phyloP scores from a whole-genome alignment of 2,113 vertebrate species.

The Diphyllodes magnificus region DNA sequence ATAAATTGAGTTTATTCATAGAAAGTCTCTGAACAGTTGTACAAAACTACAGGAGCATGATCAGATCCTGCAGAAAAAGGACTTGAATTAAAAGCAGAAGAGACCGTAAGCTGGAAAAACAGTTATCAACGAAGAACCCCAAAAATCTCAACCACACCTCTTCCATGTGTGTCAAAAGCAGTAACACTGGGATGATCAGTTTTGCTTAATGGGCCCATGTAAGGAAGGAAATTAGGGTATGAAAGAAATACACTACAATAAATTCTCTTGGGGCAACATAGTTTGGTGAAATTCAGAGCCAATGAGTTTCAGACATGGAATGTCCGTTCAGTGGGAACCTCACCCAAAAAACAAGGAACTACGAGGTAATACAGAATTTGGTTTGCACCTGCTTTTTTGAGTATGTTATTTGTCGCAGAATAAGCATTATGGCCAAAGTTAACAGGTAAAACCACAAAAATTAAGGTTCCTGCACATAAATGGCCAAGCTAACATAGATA shows the following conservation, averaged over 20 bases:
- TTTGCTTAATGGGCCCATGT: not conserved
- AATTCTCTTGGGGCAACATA: not conserved
- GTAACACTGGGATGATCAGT: not conserved
- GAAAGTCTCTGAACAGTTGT: not conserved
- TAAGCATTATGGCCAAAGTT: not conserved
- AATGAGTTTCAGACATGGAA: not conserved
- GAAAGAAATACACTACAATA: not conserved
- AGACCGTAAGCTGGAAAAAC: not conserved
- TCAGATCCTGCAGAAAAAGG: not conserved
- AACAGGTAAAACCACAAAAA: not conserved
- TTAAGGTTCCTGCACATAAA: not conserved
- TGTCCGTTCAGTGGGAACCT: not conserved
- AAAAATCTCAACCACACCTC: not conserved
- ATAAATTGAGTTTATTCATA: not conserved
- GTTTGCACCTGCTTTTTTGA: not conserved
- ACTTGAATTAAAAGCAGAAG: not conserved
- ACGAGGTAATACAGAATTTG: fast-evolving
- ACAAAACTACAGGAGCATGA: not conserved
- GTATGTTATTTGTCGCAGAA: not conserved
- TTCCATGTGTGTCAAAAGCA: not conserved
- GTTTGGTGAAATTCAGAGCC: not conserved
- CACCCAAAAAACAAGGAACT: not conserved
- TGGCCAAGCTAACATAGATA: not conserved
- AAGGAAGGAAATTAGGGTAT: not conserved
- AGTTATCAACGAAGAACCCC: not conserved